phyloP scores from a whole-genome alignment of 2,888 invertebrate genomes.

The Isotomurus palustris region DNA sequence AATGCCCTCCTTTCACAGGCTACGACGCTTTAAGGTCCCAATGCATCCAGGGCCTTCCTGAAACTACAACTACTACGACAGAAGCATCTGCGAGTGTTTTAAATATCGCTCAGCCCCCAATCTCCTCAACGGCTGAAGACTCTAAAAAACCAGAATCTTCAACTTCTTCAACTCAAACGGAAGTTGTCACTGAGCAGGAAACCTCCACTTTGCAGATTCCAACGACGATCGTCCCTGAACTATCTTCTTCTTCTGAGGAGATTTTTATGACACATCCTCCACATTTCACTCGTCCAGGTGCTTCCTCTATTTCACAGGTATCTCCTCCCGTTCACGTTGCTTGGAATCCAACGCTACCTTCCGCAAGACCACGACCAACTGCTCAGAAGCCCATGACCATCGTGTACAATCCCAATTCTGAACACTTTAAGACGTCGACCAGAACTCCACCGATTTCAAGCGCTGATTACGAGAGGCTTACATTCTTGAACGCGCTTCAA shows the following conservation, averaged over 20 bases:
- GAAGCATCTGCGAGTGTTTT: neutral
- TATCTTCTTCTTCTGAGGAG: slow-evolving; percentile 1
- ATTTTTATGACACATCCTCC: neutral
- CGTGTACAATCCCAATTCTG: too few species aligned
- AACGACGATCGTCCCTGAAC: neutral
- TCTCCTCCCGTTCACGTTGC: too few species aligned
- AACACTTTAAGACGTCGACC: too few species aligned
- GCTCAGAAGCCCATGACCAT: too few species aligned
- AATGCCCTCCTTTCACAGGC: neutral
- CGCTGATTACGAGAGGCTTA: too few species aligned
- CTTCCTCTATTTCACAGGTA: too few species aligned
- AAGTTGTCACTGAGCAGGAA: neutral
- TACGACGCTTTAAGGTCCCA: neutral
- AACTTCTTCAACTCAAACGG: neutral
- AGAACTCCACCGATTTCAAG: too few species aligned
- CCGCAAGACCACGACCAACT: too few species aligned
- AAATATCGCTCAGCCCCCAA: neutral
- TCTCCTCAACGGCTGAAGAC: neutral
- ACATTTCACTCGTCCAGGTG: neutral
- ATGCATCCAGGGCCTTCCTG: neutral
- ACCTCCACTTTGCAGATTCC: neutral
- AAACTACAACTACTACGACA: neutral
- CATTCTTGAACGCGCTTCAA: too few species aligned
- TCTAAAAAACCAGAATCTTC: neutral
- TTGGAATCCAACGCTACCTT: too few species aligned